Evolutionary conservation across 2,113 vertebrate species (phyloP), one percentile per base, ranked within the genome.

Genomic region (Forbesichthys papilliferus): DNA sequence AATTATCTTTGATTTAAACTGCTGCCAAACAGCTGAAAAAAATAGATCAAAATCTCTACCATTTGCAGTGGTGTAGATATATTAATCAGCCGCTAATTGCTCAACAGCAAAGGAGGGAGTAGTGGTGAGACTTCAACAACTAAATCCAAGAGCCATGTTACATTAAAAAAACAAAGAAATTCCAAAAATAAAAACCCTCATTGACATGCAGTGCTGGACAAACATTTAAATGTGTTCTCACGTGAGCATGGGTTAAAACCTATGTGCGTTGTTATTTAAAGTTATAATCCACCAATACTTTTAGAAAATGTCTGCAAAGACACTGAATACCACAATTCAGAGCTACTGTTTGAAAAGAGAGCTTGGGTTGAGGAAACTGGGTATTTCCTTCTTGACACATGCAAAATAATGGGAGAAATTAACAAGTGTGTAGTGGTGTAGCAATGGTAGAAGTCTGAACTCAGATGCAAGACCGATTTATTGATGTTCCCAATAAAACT

Each of bases 21-120:
- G 27, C 49, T 57, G 79, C 80, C 62, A 63, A 36, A 81, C 79
- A 84, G 77, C 79, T 81, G 84, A 82, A 71, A 48, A 48, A 83
- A 80, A 86, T 75, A 73, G 55, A 70, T 14, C 63, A 49, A 66
- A 9, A 8, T 57, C 34, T 63, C 12, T 11, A 80, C 71, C 60
- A 3, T 47, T 80, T 71, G 71, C 72, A 59, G 81, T 52, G 67
- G 68, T 1, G 20, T n/a, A 70, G 68, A 77, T 67, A 61, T 77
- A 34, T 59, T 53, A 56, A 76, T 63, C 59, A 18, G 68, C 49
- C 54, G 67, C 74, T 66, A 16, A 63, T 79, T 18, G 16, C 61
- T 36, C 64, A 69, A 65, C 54, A 53, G 70, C 59, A 61, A 66
- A 70, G 42, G 27, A 7, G n/a, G 18, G 59, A 47, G 4, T 11